Evolutionary conservation across 2,797 vertebrate genomes (phyloP), one percentile per base, ranked within the genome.

Genomic region (Pantherophis vulpinus): DNA sequence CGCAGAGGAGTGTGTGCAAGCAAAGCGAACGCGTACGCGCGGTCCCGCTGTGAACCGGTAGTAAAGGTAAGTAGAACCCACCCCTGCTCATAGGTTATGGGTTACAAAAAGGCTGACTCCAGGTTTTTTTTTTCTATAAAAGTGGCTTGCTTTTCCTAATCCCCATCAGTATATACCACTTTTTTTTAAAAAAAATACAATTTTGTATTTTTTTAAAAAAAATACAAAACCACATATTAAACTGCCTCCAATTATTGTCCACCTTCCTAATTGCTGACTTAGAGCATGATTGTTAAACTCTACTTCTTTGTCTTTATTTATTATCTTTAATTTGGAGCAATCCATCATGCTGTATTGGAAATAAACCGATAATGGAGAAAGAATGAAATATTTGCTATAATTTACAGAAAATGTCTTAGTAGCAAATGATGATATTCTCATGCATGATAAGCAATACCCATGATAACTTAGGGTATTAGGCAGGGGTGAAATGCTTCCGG

Each of bases 301-400:
- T 29, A 51, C 25, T 60, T 58, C 47, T 55, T 83, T 0, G 7
- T 37, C 29, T 32, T 87, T 86, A 56, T 92, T 92, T 55, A 54
- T 92, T 58, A 70, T 66, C 51, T 56, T 60, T 32, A 87, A 42
- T 66, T 87, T 91, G 59, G 47, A 37, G 61, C 51, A 56, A 92
- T 92, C 51, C 47, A 92, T 92, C 86, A 70, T 10, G 10, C 42
- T 42, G 9, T 92, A 92, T 66, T 92, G 91, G 91, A 88, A 88
- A 92, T 56, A 55, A 92, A 51, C 60, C 86, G 56, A 92, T 92
- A 88, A 92, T 70, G 60, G 51, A 66, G 86, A 18, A 56, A 70
- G 86, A 56, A 92, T 63, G 47, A 51, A 20, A 37, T 88, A 18
- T 88, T 92, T 27, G 51, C n/a, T 92, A 29, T 66, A 56, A 56